A percentile compares a stretch with the other conserved stretches of the same genome.
Evolutionary conservation across 1,140 invertebrate genomes (phyloP).

Genomic region (Eueides isabella): DNA sequence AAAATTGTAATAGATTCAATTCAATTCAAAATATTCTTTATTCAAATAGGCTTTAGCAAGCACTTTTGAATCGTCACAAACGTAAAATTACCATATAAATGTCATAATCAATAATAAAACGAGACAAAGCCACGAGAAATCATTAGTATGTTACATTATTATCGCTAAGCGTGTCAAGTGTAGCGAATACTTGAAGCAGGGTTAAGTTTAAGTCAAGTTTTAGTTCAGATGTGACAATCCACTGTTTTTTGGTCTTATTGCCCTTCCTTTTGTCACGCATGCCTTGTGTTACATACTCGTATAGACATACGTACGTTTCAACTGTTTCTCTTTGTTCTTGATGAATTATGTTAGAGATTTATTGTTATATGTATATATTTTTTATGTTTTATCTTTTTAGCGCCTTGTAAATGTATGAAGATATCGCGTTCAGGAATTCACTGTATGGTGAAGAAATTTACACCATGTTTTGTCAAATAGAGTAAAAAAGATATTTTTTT

Average conservation of each 20-base stretch:
- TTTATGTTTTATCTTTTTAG: not conserved
- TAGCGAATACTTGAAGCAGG: conserved; percentile 42
- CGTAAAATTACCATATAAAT: too few species aligned
- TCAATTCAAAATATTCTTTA: too few species aligned
- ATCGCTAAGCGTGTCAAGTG: conserved; percentile 20
- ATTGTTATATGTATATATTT: not conserved
- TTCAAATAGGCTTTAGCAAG: too few species aligned
- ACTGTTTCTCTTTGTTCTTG: conserved; percentile 11
- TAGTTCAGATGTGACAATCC: conserved; percentile 47
- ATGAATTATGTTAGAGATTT: conserved; percentile 6
- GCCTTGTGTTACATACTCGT: not conserved
- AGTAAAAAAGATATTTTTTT: too few species aligned
- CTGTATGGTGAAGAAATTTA: too few species aligned
- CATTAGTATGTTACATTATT: not conserved
- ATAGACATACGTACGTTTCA: not conserved
- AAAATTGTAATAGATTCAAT: too few species aligned
- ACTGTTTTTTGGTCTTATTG: conserved; percentile 36
- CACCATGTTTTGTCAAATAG: too few species aligned
- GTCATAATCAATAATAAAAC: too few species aligned
- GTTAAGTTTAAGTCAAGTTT: conserved; percentile 59
- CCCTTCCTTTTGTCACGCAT: conserved; percentile 29
- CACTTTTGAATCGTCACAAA: too few species aligned
- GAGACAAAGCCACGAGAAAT: not conserved
- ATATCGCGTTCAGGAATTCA: too few species aligned
- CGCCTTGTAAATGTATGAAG: not conserved